Evolutionary conservation across 1,140 invertebrate species (phyloP), one percentile per base, ranked within the genome.

Genomic region (Globodera rostochiensis): DNA sequence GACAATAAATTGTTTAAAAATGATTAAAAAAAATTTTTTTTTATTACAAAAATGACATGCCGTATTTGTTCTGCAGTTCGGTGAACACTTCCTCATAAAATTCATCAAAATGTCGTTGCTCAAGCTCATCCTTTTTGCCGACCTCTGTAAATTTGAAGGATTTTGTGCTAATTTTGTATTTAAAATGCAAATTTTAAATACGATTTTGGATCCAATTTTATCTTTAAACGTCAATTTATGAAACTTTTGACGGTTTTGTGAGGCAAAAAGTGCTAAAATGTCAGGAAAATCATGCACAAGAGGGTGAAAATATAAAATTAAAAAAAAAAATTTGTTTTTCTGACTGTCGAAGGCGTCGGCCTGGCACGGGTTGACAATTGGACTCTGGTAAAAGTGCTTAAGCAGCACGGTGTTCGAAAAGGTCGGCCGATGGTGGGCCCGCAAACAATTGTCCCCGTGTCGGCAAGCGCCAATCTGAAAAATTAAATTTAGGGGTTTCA

Each of bases 41-140:
- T 36, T 36, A 36, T 36, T 36, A 64, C 19, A 19, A 64, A 19
- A 64, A 64, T 64, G 11, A 0, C 57, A 3, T 13, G 19, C 81
- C 81, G 47, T 82, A 82, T 9, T 47, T 57, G 49, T 45, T 15
- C 46, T 82, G 74, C 19, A 82, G 21, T 81, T 82, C 81, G 9
- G 79, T 81, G 71, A 82, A 82, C 46, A 98, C 95, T 92, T 99
- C 97, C 92, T 98, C 97, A 91, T 98, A 99, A 90, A 98, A 98
- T 89, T 98, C 97, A 91, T 99, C 97, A 92, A 98, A 99, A 92
- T 98, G 96, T 91, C 98, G 95, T 90, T 98, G 97, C 93, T 97
- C 96, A 91, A 98, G 95, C 90, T 97, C 96, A 90, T 99, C 96
- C 66, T 94, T 95, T 74, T 85, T 82, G 15, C 87, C 87, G 19